These are phyloP conservation scores for Asarcornis scutulata DNA, from an alignment of 2,113 vertebrate species.

Conservation along the genomic window DNA sequence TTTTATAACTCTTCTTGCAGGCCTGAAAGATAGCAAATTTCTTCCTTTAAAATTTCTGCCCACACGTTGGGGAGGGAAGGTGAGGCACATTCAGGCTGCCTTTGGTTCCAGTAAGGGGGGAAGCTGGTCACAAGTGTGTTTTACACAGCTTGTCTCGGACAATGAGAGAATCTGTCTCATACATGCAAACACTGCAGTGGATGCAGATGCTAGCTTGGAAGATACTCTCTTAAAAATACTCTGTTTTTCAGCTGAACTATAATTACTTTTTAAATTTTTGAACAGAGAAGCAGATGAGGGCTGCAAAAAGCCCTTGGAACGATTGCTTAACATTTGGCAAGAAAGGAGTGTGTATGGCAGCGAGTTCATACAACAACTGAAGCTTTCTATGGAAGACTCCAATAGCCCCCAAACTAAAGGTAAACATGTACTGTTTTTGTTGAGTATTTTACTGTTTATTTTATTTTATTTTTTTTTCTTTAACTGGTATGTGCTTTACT, in stretches of 20 bases:
- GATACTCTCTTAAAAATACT: conserved; percentile 6
- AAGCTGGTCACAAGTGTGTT: background rate
- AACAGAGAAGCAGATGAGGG: conserved; percentile 91
- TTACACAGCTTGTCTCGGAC: background rate
- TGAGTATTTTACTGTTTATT: background rate
- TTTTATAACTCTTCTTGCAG: background rate
- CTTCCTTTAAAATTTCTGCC: background rate
- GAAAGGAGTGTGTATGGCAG: conserved; percentile 91
- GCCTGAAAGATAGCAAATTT: background rate
- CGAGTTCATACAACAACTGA: conserved; percentile 97
- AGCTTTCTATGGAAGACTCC: conserved; percentile 93
- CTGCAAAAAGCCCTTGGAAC: conserved; percentile 95
- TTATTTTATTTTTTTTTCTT: background rate
- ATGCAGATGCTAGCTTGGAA: conserved; percentile 19
- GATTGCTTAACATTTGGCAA: conserved; percentile 97
- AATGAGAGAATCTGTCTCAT: background rate
- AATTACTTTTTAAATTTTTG: conserved; percentile 59
- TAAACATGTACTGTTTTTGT: conserved; percentile 30
- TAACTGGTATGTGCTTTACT: background rate
- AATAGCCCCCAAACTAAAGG: conserved; percentile 92
- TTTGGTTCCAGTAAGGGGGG: background rate
- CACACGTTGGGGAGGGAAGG: background rate
- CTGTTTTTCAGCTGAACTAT: conserved; percentile 27
- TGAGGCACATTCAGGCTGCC: background rate
- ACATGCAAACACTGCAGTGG: rapidly evolving